Base-by-base conservation (phyloP, 2,797 vertebrate species). In the Poeciliopsis gracilis region DNA sequence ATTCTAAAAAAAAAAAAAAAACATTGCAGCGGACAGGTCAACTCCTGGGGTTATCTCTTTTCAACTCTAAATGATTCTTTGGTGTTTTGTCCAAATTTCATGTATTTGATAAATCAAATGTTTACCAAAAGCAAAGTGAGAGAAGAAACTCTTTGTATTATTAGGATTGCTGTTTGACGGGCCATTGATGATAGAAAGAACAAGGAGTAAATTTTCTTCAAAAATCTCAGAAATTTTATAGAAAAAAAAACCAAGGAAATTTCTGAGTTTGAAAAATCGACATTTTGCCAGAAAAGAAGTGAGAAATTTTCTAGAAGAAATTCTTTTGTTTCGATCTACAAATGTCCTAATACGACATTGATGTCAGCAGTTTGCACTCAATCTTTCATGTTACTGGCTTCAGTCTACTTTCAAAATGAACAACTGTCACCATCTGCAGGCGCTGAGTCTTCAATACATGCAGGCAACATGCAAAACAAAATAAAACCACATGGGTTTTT, bases 381-480 rank as follows among this genome's bases (percentile, higher is more conserved):
- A 38, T 67, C 23, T 5, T 45, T 46, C 25, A 46, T 8, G 25
- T 25, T 0, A 36, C 16, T 28, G 18, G 43, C 53, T 81, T 77
- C 0, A 74, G n/a, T 10, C 28, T 13, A 57, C n/a, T 57, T 57
- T 15, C 11, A 74, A 77, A 47, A 75, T 25, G 75, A 7, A 51
- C 1, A 70, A 75, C 66, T 72, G 63, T 63, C 23, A 12, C 80
- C 87, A 83, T 79, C 87, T 89, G 75, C 51, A 79, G 90, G 82
- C 9, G 15, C 33, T 1, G 2, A 1, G 3, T 33, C 2, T n/a
- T 57, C 46, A 82, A 25, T 77, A 81, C 79, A 84, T 1, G 25
- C 55, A 57, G 9, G 10, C 9, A 53, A 53, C 23, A 25, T 25
- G 23, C 3, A 28, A 13, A n/a, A 57, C 1, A 57, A 28, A 4